Evolutionary conservation across 2,888 invertebrate species (phyloP).

Genomic region (Microchrysa polita): DNA sequence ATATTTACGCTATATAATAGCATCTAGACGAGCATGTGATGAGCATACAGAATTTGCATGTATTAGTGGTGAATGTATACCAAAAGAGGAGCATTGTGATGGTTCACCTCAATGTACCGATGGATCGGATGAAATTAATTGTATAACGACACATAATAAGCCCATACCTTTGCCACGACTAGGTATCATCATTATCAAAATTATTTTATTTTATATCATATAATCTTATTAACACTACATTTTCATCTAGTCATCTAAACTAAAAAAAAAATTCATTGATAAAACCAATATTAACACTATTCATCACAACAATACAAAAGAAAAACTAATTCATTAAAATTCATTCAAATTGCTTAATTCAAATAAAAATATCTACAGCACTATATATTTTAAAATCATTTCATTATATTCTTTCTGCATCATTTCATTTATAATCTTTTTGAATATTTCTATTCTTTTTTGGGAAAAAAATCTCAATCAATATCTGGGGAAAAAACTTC

Average conservation of each 20-base stretch:
- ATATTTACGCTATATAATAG: conserved; percentile 46
- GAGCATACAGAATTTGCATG: conserved; percentile 69
- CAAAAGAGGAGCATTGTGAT: conserved; percentile 66
- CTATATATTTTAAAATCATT: conserved; percentile 12
- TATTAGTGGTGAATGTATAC: conserved; percentile 71
- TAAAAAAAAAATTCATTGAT: too few relatives aligned
- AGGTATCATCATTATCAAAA: conserved; percentile 22
- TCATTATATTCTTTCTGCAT: not conserved
- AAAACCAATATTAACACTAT: too few relatives aligned
- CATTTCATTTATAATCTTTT: conserved; percentile 1
- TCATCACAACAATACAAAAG: too few relatives aligned
- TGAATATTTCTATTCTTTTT: not conserved
- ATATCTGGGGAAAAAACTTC: conserved; percentile 16
- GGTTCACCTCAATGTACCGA: conserved; percentile 70
- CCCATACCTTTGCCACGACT: conserved; percentile 42
- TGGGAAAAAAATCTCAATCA: conserved; percentile 7
- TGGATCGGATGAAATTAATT: conserved; percentile 68
- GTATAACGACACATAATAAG: conserved; percentile 54
- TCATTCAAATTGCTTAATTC: not conserved
- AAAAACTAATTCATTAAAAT: not conserved
- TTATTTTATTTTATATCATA: not conserved
- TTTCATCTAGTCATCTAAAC: too few relatives aligned
- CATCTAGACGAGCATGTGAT: conserved; percentile 62
- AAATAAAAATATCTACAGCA: not conserved
- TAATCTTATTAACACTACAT: too few relatives aligned